These are phyloP conservation scores for Caenorhabditis angaria DNA, from an alignment of 2,888 invertebrate genomes.

Conservation along the genomic window DNA sequence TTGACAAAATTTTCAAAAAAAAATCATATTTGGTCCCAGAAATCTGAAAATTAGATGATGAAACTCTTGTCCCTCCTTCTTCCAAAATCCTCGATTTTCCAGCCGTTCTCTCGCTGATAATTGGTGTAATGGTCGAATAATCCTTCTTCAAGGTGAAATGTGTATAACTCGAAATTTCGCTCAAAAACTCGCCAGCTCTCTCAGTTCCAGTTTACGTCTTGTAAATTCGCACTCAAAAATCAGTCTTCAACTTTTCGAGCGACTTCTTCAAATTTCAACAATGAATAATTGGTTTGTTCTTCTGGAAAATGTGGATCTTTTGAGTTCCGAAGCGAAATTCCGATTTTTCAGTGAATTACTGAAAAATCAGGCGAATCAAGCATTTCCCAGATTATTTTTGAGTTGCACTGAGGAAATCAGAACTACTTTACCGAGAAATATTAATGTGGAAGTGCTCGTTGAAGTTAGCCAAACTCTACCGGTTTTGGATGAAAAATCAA, in stretches of 20 bases:
- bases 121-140: conserved; percentile 56
- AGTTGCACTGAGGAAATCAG: conserved; percentile 37
- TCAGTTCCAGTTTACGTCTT: conserved; percentile 55
- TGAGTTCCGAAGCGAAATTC: conserved; percentile 24
- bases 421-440: conserved; percentile 18
- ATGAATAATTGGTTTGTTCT: conserved; percentile 46
- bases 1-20: not conserved
- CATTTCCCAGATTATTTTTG: conserved; percentile 52
- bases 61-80: not conserved
- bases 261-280: conserved; percentile 28
- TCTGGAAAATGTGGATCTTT: conserved; percentile 61
- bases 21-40: not conserved
- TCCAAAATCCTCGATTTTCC: conserved; percentile 4
- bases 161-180: conserved; percentile 29
- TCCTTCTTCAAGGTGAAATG: conserved; percentile 53
- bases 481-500: conserved; percentile 27
- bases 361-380: conserved; percentile 15
- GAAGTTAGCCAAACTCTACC: conserved; percentile 24
- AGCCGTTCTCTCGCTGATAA: conserved; percentile 49
- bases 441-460: no score
- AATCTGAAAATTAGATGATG: not conserved
- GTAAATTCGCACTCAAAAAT: conserved; percentile 57
- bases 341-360: conserved; percentile 30
- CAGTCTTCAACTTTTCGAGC: conserved; percentile 16
- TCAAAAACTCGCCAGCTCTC: conserved; percentile 30